These are phyloP conservation scores for Choristoneura fumiferana DNA, from an alignment of 1,140 invertebrate species.

Conservation along the genomic window DNA sequence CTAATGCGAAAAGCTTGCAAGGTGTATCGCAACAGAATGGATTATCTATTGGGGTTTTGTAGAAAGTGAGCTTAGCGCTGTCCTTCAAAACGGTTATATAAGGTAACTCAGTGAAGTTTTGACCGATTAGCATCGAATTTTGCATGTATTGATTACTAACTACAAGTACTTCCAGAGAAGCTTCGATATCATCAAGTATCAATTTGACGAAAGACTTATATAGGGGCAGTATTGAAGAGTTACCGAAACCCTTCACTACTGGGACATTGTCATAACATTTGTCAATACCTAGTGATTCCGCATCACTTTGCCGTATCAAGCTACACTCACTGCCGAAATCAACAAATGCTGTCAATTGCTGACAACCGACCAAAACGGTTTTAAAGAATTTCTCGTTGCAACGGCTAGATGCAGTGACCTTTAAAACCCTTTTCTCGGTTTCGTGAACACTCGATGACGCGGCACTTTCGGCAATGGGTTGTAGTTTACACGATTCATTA, in stretches of 20 bases:
- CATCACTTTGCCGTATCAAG: neutral
- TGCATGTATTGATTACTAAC: conserved; percentile 26
- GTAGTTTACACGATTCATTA: neutral
- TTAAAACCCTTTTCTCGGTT: neutral
- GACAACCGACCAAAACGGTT: neutral
- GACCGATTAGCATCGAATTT: conserved; percentile 24
- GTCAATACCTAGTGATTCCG: neutral
- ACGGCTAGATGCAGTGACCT: neutral
- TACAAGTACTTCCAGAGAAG: conserved; percentile 18
- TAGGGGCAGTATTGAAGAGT: conserved; percentile 23
- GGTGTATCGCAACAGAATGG: conserved; percentile 6
- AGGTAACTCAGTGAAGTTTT: conserved; percentile 30
- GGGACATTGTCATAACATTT: neutral
- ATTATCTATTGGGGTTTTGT: conserved; percentile 20
- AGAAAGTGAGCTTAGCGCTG: conserved; percentile 19
- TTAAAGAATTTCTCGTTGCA: conserved; percentile 4
- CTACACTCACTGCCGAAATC: conserved; percentile 8
- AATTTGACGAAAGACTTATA: conserved; percentile 25
- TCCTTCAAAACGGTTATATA: conserved; percentile 25
- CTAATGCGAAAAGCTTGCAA: conserved; percentile 19
- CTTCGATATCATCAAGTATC: conserved; percentile 31
- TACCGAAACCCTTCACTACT: conserved; percentile 19
- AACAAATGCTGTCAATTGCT: neutral
- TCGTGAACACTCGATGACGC: neutral
- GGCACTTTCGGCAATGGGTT: neutral